phyloP scores from a whole-genome alignment of 35 echinoderm and acorn worm species.

The Heliocidaris tuberculata region DNA sequence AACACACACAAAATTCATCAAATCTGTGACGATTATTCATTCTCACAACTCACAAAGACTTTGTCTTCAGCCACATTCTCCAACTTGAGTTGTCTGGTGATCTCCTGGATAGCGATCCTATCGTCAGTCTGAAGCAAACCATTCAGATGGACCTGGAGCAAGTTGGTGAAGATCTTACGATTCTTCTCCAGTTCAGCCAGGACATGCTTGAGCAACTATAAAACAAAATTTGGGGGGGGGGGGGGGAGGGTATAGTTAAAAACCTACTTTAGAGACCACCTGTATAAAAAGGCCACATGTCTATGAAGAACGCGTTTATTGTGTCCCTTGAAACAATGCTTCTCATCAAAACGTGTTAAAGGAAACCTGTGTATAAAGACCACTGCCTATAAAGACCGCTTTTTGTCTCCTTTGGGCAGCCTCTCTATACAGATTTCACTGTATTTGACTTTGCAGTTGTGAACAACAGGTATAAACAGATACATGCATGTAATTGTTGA shows the following conservation, averaged over 20 bases:
- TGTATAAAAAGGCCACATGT: too few relatives aligned
- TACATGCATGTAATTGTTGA: too few relatives aligned
- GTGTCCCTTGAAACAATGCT: too few relatives aligned
- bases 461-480: too few relatives aligned
- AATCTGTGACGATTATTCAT: background rate
- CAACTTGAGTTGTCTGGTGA: slow-evolving; percentile 78
- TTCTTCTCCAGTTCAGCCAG: slow-evolving; percentile 60
- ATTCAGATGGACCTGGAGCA: slow-evolving; percentile 76
- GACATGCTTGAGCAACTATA: slow-evolving; percentile 66
- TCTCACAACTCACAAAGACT: slow-evolving; percentile 87
- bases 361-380: background rate
- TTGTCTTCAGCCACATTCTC: slow-evolving; percentile 81
- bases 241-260: too few relatives aligned
- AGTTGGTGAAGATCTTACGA: slow-evolving; percentile 55
- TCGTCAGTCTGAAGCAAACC: slow-evolving; percentile 92
- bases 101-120: slow-evolving; percentile 88
- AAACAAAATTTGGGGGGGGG: background rate
- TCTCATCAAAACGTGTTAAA: background rate
- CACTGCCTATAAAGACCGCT: background rate
- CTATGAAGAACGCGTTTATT: background rate
- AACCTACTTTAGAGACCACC: background rate
- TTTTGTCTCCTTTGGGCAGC: too few relatives aligned
- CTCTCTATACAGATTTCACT: too few relatives aligned
- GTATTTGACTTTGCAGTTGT: too few relatives aligned
- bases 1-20: too few relatives aligned